phyloP scores from a whole-genome alignment of 2,113 vertebrate genomes.

The Tamias sibiricus region DNA sequence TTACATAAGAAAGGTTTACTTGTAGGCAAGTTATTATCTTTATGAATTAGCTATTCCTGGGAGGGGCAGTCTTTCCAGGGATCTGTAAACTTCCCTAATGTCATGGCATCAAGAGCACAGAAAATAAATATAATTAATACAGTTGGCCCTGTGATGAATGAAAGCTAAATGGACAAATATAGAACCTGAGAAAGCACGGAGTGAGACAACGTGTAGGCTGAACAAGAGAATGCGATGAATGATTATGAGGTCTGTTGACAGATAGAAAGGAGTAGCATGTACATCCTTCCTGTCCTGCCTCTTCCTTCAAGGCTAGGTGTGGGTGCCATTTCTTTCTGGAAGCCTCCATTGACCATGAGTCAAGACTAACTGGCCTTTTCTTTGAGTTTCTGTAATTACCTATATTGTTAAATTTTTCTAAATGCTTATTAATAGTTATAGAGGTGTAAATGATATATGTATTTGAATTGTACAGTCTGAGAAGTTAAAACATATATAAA shows the following conservation, averaged over 20 bases:
- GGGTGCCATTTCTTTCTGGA: not conserved
- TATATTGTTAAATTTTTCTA: not conserved
- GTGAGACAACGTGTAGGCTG: not conserved
- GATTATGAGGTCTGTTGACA: not conserved
- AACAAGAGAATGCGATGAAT: not conserved
- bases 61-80: not conserved
- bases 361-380: not conserved
- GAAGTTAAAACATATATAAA: not conserved
- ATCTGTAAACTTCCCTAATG: not conserved
- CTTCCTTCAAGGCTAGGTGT: not conserved
- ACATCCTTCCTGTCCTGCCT: not conserved
- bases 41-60: not conserved
- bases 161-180: not conserved
- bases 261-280: accelerated
- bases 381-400: not conserved
- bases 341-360: not conserved
- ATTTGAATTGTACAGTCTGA: not conserved
- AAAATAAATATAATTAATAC: not conserved
- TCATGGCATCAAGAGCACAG: not conserved
- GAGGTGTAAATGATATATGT: not conserved
- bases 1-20: not conserved
- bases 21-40: not conserved
- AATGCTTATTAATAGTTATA: not conserved
- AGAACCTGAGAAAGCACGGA: not conserved
- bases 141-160: not conserved